phyloP scores from a whole-genome alignment of 2,113 vertebrate species.

The Oryzias javanicus region DNA sequence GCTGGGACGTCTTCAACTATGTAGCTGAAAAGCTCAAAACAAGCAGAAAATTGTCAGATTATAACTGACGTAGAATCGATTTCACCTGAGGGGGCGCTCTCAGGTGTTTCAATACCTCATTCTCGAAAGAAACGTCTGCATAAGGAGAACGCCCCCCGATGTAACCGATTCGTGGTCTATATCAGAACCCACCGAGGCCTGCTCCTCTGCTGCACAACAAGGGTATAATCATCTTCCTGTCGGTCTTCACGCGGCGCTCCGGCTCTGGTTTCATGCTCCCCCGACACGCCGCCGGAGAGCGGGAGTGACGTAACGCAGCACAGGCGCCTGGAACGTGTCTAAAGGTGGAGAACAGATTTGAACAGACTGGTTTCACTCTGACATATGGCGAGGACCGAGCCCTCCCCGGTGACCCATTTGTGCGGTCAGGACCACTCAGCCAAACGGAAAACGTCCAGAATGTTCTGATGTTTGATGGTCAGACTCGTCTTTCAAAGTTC shows the following conservation, averaged over 20 bases:
- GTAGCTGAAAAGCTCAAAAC: too few species aligned
- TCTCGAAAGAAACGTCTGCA: too few species aligned
- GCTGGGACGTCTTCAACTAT: too few species aligned
- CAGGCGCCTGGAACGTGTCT: constrained; percentile 17
- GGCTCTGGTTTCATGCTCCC: constrained; percentile 27
- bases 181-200: constrained; percentile 3
- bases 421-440: too few species aligned
- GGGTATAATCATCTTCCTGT: constrained; percentile 33
- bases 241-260: neutral
- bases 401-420: too few species aligned
- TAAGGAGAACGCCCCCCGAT: neutral
- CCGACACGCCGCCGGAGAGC: constrained; percentile 11
- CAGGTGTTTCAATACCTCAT: neutral
- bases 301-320: constrained; percentile 24
- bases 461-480: too few species aligned
- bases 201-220: neutral
- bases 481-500: too few species aligned
- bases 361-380: neutral
- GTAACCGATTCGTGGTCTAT: constrained; percentile 7
- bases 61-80: constrained; percentile 4
- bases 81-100: constrained; percentile 31
- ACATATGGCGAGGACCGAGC: too few species aligned
- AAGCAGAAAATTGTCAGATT: too few species aligned
- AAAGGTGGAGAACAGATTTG: constrained; percentile 16
- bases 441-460: too few species aligned